Base-by-base conservation (phyloP, 2,888 invertebrate genomes). In the Apeira syringaria region DNA sequence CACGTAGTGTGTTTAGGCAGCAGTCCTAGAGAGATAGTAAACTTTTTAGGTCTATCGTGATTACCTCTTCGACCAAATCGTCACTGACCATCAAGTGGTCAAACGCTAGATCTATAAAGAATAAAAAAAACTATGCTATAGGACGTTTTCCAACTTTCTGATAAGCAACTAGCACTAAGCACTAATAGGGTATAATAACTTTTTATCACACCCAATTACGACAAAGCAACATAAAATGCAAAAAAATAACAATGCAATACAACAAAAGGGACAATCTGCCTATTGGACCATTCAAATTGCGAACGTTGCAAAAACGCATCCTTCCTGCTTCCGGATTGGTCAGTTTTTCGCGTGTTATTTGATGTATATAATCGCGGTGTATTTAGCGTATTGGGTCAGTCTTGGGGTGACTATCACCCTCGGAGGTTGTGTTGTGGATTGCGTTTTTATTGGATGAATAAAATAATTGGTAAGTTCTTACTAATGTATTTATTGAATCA, bases 281-380 rank as follows among this genome's bases (percentile, higher is more conserved):
- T 80, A 82, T 79, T 75, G 76, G 70, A 84, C 72, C 86, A 83
- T 76, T 73, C 52, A 52, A 64, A 73, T 79, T 78, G 74, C 65
- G 74, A 79, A 27, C 37, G 71, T 72, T 76, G 69, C 52, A 71
- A 82, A 84, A 84, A 82, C 74, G 63, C 74, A 79, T 80, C 82
- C 74, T 84, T 84, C 86, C 86, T 80, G 55, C 66, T 87, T 87
- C 87, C 87, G 80, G 59, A 72, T 81, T 73, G 75, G 73, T 61
- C 53, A 39, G 74, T 74, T 74, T 76, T 80, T 80, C 78, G 66
- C 74, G 74, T 72, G 61, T 46, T 53, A 67, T 69, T 72, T 63
- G 48, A 44, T 44, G 50, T 67, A 83, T 83, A 81, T 69, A 81
- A 68, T 52, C 61, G 50, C 37, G 48, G 48, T 41, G 50, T 47